Base-by-base conservation (phyloP, 2,113 vertebrate genomes). In the Elephas maximus region DNA sequence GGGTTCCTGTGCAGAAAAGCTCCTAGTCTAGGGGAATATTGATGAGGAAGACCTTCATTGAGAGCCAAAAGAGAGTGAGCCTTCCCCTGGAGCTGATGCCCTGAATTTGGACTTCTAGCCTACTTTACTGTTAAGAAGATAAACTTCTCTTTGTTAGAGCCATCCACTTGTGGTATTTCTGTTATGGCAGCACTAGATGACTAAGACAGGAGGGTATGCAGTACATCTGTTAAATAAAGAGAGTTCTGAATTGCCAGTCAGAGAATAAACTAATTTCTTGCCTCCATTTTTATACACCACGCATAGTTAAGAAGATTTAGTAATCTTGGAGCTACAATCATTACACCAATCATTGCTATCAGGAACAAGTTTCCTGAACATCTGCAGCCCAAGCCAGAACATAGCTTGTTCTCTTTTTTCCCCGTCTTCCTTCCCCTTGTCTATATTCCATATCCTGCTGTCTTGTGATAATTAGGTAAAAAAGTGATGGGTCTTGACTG, bases 311-410 rank as follows among this genome's bases (percentile, higher is more conserved):
- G 74, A 93, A 97, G 94, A 92, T 83, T 84, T 88, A 85, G 95
- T 79, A 96, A 97, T 77, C 94, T 76, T 97, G 88, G 95, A 91
- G 73, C 57, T 94, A 94, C 41, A 94, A 97, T 97, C 97, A 96
- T 78, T 65, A 92, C 37, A 96, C 24, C 84, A 87, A 95, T 96
- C 96, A 94, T 57, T 84, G 94, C 95, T 95, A 96, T 97, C 96
- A 95, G 94, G 95, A 97, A 79, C 57, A 92, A 91, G 91, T 77
- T 97, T 97, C 97, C 97, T 97, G 95, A 97, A 94, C 97, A 98
- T 96, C 97, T 96, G 96, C 78, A 94, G 92, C 69, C 69, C 82
- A 91, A 97, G 86, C 79, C 92, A 91, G 93, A 97, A 94, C 88
- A 88, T 28, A 97, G 94, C 76, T 74, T 96, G 96, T 97, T 97